Conservation (phyloP, 2,888 invertebrate genomes). For the Tipula helvola region DNA sequence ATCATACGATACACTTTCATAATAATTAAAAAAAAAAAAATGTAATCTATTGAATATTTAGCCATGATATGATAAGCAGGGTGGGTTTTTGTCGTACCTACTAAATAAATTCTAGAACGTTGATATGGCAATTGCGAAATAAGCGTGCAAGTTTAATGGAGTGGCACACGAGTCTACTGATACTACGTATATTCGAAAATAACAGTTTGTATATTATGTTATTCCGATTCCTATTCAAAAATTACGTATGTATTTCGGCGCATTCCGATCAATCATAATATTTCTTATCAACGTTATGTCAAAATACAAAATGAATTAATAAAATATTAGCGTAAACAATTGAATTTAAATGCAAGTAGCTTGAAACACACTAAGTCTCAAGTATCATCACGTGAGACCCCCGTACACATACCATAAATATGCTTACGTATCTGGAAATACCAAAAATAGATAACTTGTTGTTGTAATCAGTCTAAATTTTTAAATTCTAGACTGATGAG, state of each 20-base stretch:
- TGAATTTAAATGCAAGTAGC: too few species aligned
- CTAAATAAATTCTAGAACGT: not conserved
- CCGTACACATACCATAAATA: not conserved
- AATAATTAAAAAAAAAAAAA: too few species aligned
- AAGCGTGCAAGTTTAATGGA: not conserved
- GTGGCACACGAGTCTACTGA: not conserved
- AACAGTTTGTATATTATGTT: not conserved
- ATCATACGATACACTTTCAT: too few species aligned
- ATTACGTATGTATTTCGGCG: not conserved
- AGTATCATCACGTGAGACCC: not conserved
- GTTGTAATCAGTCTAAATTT: not conserved
- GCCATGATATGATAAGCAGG: too few species aligned
- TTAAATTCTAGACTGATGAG: too few species aligned
- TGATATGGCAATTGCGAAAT: not conserved
- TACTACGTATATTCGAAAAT: not conserved
- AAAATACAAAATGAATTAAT: too few species aligned
- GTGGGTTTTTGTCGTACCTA: too few species aligned
- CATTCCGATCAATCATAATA: not conserved
- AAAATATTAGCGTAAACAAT: too few species aligned
- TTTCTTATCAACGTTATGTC: too few species aligned
- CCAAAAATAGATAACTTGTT: not conserved
- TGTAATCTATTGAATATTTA: too few species aligned
- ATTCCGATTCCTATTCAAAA: too few species aligned
- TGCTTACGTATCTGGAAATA: not conserved
- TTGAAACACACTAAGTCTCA: not conserved